Evolutionary conservation across 2,797 vertebrate species (phyloP).

Genomic region (Manis crassicaudata): DNA sequence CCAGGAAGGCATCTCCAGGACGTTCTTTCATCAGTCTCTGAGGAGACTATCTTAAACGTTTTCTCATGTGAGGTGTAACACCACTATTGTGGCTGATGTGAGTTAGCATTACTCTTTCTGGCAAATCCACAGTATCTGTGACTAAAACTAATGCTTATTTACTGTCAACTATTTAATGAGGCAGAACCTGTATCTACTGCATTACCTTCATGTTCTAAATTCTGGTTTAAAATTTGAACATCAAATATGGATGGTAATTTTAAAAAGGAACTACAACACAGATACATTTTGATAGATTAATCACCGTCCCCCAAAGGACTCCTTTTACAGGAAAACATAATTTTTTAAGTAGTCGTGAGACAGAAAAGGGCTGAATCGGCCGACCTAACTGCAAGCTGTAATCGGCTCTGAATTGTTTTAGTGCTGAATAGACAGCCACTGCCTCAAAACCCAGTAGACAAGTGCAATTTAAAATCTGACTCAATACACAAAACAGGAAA

Average conservation of each 20-base stretch:
- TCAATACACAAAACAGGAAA: not conserved
- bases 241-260: not conserved
- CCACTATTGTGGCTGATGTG: not conserved
- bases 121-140: not conserved
- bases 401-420: not conserved
- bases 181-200: not conserved
- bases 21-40: conserved; percentile 23
- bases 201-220: not conserved
- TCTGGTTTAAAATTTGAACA: conserved; percentile 4
- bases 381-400: not conserved
- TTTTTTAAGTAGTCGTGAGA: not conserved
- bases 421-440: not conserved
- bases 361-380: not conserved
- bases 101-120: conserved; percentile 21
- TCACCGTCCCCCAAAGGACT: not conserved
- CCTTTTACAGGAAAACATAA: not conserved
- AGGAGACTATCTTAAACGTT: conserved; percentile 6
- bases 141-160: conserved; percentile 4
- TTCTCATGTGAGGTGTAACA: not conserved
- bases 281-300: not conserved
- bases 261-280: not conserved
- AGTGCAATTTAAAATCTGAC: conserved; percentile 6
- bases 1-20: not conserved
- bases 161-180: not conserved
- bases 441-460: not conserved